These are phyloP conservation scores for Australoheros scitulus DNA, from an alignment of 2,113 vertebrate species.

Conservation along the genomic window DNA sequence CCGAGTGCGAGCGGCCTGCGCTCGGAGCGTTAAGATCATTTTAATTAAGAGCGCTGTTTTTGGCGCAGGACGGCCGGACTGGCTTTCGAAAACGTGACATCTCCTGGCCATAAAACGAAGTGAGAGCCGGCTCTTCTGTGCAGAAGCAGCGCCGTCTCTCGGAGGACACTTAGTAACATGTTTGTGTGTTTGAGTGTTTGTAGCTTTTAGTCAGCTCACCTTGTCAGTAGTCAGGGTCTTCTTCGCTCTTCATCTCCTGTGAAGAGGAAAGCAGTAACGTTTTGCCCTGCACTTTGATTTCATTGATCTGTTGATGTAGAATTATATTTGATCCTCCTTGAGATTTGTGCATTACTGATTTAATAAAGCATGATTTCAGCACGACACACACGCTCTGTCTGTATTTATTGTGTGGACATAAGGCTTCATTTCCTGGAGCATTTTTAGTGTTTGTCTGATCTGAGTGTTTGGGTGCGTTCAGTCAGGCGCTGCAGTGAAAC, in stretches of 20 bases:
- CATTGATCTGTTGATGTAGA: conserved; percentile 86
- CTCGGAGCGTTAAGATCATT: conserved; percentile 82
- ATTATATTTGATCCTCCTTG: conserved; percentile 87
- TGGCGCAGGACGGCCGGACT: conserved; percentile 79
- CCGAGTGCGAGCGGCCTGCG: conserved; percentile 92
- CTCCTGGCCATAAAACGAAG: conserved; percentile 87
- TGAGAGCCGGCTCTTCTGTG: conserved; percentile 81
- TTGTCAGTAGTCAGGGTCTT: conserved; percentile 79
- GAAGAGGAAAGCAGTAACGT: conserved; percentile 63
- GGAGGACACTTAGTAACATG: conserved; percentile 84
- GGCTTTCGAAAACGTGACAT: conserved; percentile 76
- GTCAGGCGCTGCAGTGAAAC: not conserved
- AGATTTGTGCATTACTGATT: conserved; percentile 86
- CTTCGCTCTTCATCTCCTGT: conserved; percentile 80
- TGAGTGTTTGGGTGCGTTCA: not conserved
- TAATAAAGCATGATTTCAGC: conserved; percentile 99
- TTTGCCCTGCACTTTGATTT: conserved; percentile 81
- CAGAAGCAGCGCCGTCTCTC: conserved; percentile 87
- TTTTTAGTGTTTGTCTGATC: not conserved
- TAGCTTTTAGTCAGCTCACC: conserved; percentile 83
- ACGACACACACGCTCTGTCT: conserved; percentile 71
- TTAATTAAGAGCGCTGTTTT: conserved; percentile 82
- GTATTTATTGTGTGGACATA: conserved; percentile 5
- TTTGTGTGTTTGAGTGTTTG: conserved; percentile 78
- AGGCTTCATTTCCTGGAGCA: not conserved